Evolutionary conservation across 2,113 vertebrate species (phyloP).

Genomic region (Nycticryphes semicollaris): DNA sequence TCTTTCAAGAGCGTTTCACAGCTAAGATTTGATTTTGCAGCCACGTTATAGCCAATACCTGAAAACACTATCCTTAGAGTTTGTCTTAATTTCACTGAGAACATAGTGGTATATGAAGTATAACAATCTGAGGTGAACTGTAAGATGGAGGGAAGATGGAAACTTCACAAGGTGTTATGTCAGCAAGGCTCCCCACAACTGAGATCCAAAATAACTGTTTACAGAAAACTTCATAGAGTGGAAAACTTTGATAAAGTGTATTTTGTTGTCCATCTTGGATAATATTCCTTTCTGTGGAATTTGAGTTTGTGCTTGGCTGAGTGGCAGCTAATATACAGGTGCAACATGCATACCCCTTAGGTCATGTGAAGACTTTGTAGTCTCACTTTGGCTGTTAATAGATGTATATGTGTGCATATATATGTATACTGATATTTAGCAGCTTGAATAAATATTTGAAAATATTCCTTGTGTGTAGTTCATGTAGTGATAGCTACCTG

Average conservation of each 20-base stretch:
- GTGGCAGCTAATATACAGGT: background rate
- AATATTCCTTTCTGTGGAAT: background rate
- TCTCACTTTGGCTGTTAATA: background rate
- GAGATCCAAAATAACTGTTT: background rate
- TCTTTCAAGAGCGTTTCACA: background rate
- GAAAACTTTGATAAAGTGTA: background rate
- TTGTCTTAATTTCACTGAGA: background rate
- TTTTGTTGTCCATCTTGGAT: background rate
- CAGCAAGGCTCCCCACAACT: background rate
- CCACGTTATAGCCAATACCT: background rate
- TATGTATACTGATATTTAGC: background rate
- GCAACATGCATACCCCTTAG: background rate
- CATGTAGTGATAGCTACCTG: background rate
- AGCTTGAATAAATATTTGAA: background rate
- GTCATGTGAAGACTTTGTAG: background rate
- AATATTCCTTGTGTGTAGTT: background rate
- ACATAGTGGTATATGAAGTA: background rate
- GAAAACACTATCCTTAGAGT: background rate
- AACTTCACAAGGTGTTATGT: background rate
- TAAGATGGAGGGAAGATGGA: background rate
- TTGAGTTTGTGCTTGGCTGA: background rate
- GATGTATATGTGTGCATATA: background rate
- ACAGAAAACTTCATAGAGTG: background rate
- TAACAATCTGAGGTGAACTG: background rate
- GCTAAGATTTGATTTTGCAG: background rate